phyloP scores from a whole-genome alignment of 2,888 invertebrate genomes.

The Xestoiulus laeticollis region DNA sequence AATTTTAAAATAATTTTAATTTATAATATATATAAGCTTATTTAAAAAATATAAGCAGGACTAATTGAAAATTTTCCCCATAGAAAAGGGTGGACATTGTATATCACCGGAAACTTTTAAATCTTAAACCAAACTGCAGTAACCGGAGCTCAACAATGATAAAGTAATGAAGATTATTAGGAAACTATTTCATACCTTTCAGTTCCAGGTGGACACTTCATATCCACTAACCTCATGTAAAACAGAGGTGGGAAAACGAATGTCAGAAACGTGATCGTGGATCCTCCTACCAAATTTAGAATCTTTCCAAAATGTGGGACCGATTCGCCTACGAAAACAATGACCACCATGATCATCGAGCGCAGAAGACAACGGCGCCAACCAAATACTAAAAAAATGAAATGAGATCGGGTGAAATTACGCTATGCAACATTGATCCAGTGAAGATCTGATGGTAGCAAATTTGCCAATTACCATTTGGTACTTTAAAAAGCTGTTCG shows the following conservation, averaged over 20 bases:
- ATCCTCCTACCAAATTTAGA: conserved; percentile 76
- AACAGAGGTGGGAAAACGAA: conserved; percentile 75
- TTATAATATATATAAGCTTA: too few species aligned
- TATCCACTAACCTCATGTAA: conserved; percentile 72
- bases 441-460: not conserved
- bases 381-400: conserved; percentile 70
- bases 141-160: too few species aligned
- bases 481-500: conserved; percentile 73
- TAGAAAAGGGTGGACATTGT: too few species aligned
- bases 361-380: conserved; percentile 71
- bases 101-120: too few species aligned
- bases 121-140: too few species aligned
- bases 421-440: not conserved
- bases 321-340: conserved; percentile 74
- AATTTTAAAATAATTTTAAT: not conserved
- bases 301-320: conserved; percentile 77
- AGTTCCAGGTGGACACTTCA: conserved; percentile 65
- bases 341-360: conserved; percentile 69
- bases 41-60: too few species aligned
- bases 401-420: not conserved
- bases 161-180: conserved; percentile 56
- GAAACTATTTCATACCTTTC: conserved; percentile 62
- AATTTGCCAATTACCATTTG: conserved; percentile 67
- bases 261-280: conserved; percentile 74
- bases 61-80: too few species aligned